These are phyloP conservation scores for Melanostoma mellinum DNA, from an alignment of 2,888 invertebrate genomes.

Conservation along the genomic window DNA sequence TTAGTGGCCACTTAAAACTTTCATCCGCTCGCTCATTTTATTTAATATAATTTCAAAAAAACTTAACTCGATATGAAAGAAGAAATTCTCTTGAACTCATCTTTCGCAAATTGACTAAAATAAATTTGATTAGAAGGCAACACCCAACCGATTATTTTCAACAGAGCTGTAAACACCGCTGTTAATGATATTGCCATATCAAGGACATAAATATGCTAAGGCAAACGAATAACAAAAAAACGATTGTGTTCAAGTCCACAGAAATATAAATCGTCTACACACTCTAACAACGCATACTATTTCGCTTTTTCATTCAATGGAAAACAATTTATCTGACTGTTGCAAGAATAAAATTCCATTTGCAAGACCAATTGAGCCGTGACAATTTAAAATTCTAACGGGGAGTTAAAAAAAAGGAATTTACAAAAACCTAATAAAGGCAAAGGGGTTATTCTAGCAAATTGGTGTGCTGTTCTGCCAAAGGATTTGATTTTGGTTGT, in stretches of 20 bases:
- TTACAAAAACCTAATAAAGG: conserved; percentile 22
- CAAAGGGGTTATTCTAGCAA: conserved; percentile 40
- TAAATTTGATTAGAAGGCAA: too few species aligned
- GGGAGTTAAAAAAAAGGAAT: conserved; percentile 72
- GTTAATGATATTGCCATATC: neutral
- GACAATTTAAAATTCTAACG: conserved; percentile 75
- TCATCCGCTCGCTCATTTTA: too few species aligned
- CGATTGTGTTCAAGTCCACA: neutral
- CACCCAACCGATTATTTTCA: too few species aligned
- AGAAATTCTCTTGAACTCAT: too few species aligned
- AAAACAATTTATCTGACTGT: conserved; percentile 73
- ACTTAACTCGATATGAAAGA: too few species aligned
- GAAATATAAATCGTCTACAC: conserved; percentile 36
- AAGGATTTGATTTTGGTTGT: conserved; percentile 66
- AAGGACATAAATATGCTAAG: conserved; percentile 4
- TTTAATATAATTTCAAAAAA: too few species aligned
- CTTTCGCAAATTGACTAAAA: too few species aligned
- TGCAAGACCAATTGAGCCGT: conserved; percentile 74
- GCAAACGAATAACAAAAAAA: neutral
- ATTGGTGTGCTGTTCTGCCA: conserved; percentile 54
- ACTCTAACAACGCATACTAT: conserved; percentile 31
- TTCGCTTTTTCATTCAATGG: conserved; percentile 32
- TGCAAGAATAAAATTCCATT: conserved; percentile 74
- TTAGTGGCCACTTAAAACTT: too few species aligned
- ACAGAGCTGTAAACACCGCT: neutral